phyloP scores from a whole-genome alignment of 2,113 vertebrate genomes.

The Ptilonorhynchus violaceus region DNA sequence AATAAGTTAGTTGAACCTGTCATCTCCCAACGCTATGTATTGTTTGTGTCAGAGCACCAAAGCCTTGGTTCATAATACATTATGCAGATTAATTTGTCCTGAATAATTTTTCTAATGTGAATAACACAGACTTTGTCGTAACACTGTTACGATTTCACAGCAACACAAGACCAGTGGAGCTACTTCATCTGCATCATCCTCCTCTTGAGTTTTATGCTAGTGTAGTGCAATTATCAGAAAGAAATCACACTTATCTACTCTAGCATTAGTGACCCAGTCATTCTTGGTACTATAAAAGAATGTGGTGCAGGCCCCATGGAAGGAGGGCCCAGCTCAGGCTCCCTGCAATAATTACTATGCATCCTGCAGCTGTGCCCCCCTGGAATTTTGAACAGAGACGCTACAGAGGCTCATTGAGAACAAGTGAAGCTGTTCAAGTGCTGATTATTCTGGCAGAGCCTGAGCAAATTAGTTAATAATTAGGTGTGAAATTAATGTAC shows the following conservation, averaged over 20 bases:
- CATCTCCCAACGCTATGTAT: neutral
- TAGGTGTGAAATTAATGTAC: slow-evolving; percentile 38
- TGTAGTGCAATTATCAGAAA: neutral
- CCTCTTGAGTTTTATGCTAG: neutral
- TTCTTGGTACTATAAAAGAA: neutral
- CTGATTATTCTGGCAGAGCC: slow-evolving; percentile 26
- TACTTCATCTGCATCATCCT: neutral
- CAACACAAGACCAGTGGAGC: neutral
- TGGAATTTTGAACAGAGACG: slow-evolving; percentile 24
- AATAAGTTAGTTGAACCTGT: neutral
- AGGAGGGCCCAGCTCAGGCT: rapidly evolving
- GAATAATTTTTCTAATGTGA: neutral
- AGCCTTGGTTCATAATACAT: neutral
- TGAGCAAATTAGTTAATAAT: slow-evolving; percentile 53
- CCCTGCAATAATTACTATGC: neutral
- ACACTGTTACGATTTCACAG: neutral
- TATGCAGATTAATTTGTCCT: neutral
- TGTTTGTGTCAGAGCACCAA: neutral
- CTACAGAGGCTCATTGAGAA: neutral
- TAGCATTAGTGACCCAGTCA: neutral
- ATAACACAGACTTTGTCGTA: neutral
- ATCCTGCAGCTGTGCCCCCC: neutral
- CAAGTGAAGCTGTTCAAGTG: slow-evolving; percentile 2
- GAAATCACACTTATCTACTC: neutral
- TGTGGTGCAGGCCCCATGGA: neutral